Base-by-base conservation (phyloP, 2,113 vertebrate genomes). In the Gymnorhina tibicen region DNA sequence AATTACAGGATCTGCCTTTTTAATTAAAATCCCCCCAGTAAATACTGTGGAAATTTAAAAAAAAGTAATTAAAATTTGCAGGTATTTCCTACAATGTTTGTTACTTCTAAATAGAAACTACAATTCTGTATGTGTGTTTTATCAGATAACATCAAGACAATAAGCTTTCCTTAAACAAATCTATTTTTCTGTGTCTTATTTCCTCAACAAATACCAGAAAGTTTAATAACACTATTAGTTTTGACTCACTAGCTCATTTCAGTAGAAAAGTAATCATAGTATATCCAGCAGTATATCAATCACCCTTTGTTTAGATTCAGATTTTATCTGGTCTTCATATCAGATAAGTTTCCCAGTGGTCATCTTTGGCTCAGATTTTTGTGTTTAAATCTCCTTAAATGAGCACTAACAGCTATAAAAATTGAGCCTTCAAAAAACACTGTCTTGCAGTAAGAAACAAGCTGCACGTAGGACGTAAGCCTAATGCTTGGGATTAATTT, bases 11-110 rank as follows among this genome's bases (percentile, higher is more conserved):
- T 67, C 6, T 67, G 11, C 4, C 33, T 79, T 28, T 83, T 70
- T 44, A 64, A 33, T 46, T 53, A 44, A n/a, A 4, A 3, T 3
- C 2, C 15, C 5, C 23, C 2, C 17, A n/a, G 11, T 0, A 56
- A 66, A 79, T 79, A 60, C 7, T 53, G 21, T 6, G 3, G 4
- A 27, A 66, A 37, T 41, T 41, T 13, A 62, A 42, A 44, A 37
- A 33, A 5, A 64, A n/a, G n/a, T 7, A 49, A 23, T 4, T 42
- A 64, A 26, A 56, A 16, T 23, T 3, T 33, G 6, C 21, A 30
- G 5, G 1, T 55, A 49, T n/a, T 55, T 15, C 46, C 15, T 23
- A 18, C 21, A 63, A 11, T 42, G 6, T 62, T 44, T 80, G 10
- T 47, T 63, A 44, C 67, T 74, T 72, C 3, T 44, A 67, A 67